Evolutionary conservation across 92 coral and sea anemone species (phyloP).

Genomic region (Nematostella vectensis): DNA sequence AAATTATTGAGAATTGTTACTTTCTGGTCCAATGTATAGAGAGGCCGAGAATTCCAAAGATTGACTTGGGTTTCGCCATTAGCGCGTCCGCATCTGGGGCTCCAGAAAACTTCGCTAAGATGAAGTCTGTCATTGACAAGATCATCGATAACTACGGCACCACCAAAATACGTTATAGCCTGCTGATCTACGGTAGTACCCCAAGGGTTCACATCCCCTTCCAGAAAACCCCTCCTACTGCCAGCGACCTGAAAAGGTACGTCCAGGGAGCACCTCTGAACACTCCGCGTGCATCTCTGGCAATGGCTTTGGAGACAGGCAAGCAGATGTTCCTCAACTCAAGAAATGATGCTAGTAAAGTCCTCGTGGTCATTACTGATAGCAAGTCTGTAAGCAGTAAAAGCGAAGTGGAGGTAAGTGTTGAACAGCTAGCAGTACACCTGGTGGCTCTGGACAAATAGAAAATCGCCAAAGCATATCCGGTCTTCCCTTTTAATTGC

Average conservation of each 20-base stretch:
- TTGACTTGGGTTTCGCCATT: conserved; percentile 64
- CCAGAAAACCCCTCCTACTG: conserved; percentile 10
- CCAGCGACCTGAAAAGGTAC: conserved; percentile 19
- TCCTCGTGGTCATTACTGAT: conserved; percentile 73
- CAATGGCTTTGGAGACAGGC: conserved; percentile 38
- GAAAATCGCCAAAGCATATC: too few species aligned
- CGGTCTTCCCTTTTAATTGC: too few species aligned
- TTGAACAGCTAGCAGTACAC: too few species aligned
- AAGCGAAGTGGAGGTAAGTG: conserved; percentile 22
- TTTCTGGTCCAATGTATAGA: too few species aligned
- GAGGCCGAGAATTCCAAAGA: conserved; percentile 33
- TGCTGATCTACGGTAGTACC: conserved; percentile 34
- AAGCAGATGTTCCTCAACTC: conserved; percentile 34
- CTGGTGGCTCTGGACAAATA: too few species aligned
- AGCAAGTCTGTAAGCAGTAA: conserved; percentile 28
- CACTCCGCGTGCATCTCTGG: conserved; percentile 27
- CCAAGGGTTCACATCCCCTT: conserved; percentile 29
- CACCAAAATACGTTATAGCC: conserved; percentile 42
- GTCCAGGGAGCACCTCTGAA: conserved; percentile 29
- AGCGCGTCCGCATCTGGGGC: conserved; percentile 45
- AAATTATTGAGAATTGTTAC: too few species aligned
- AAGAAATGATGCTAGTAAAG: conserved; percentile 57
- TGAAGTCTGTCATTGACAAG: conserved; percentile 34
- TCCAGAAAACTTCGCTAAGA: conserved; percentile 31
- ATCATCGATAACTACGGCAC: conserved; percentile 56